Conservation (phyloP, 2,888 invertebrate genomes). For the Argyra leucocephala region DNA sequence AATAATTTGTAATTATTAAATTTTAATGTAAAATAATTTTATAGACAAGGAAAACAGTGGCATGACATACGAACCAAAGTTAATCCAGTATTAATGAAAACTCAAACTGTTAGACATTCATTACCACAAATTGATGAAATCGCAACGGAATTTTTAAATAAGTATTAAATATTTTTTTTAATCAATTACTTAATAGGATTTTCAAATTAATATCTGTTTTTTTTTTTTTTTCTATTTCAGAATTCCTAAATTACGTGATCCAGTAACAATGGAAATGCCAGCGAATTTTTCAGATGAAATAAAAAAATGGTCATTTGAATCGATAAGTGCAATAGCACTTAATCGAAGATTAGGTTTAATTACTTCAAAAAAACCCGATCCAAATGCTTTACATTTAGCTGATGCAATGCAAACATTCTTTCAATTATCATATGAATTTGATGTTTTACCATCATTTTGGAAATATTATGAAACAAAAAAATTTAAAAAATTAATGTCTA, state of each 20-base stretch:
- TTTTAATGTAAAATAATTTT: too few species aligned
- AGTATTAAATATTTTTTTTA: slow-evolving; percentile 24
- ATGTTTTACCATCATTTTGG: slow-evolving; percentile 37
- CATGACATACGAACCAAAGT: slow-evolving; percentile 53
- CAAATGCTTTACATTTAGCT: slow-evolving; percentile 28
- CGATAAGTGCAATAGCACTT: slow-evolving; percentile 40
- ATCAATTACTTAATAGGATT: not conserved
- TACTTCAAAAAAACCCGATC: slow-evolving; percentile 26
- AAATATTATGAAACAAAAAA: slow-evolving; percentile 32
- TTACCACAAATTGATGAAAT: slow-evolving; percentile 33
- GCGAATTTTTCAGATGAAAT: slow-evolving; percentile 46
- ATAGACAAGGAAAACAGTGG: slow-evolving; percentile 59
- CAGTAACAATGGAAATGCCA: slow-evolving; percentile 26
- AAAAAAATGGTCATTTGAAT: slow-evolving; percentile 53
- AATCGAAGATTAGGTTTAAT: slow-evolving; percentile 35
- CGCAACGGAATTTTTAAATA: slow-evolving; percentile 32
- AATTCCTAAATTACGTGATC: slow-evolving; percentile 28
- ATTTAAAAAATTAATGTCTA: slow-evolving; percentile 32
- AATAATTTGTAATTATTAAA: not conserved
- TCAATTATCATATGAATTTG: slow-evolving; percentile 32
- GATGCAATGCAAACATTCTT: slow-evolving; percentile 32
- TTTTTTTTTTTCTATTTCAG: slow-evolving; percentile 21
- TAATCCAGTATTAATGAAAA: slow-evolving; percentile 37
- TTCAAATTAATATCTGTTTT: too few species aligned
- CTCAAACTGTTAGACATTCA: slow-evolving; percentile 32